These are phyloP conservation scores for Brevimyrus niger DNA, from an alignment of 2,113 vertebrate genomes.

Conservation along the genomic window DNA sequence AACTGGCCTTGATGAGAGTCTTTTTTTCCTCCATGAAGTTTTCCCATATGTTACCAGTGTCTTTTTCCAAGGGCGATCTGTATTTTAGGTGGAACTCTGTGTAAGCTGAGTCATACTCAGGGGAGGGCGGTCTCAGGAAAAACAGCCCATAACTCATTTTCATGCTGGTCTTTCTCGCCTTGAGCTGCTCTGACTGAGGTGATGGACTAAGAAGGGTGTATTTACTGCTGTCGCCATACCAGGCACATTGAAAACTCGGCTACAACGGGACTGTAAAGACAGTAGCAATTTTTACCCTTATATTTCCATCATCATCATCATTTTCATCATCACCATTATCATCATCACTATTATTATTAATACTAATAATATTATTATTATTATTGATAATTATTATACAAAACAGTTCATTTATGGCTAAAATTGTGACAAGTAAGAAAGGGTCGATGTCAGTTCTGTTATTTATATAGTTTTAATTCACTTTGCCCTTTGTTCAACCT, in stretches of 20 bases:
- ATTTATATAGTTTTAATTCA: neutral
- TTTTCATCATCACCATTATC: neutral
- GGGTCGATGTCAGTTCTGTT: neutral
- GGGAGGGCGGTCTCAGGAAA: slow-evolving; percentile 28
- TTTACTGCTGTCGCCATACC: neutral
- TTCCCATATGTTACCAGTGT: slow-evolving; percentile 12
- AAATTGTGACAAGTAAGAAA: neutral
- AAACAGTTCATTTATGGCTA: neutral
- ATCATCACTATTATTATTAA: neutral
- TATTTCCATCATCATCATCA: neutral
- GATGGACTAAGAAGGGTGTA: slow-evolving; percentile 18
- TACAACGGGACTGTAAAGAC: neutral
- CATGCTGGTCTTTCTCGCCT: slow-evolving; percentile 33
- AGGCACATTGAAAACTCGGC: neutral
- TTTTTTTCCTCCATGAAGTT: slow-evolving; percentile 13
- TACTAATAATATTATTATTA: too few relatives aligned
- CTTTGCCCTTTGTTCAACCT: neutral
- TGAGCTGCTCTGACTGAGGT: slow-evolving; percentile 25
- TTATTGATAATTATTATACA: neutral
- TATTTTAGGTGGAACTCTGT: slow-evolving; percentile 40
- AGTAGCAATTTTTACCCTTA: neutral
- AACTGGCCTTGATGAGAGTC: neutral
- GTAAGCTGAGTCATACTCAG: slow-evolving; percentile 38
- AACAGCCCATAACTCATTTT: slow-evolving; percentile 40
- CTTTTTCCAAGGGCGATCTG: slow-evolving; percentile 38